phyloP scores from a whole-genome alignment of 1,140 invertebrate genomes.

The Megalonaias nervosa region DNA sequence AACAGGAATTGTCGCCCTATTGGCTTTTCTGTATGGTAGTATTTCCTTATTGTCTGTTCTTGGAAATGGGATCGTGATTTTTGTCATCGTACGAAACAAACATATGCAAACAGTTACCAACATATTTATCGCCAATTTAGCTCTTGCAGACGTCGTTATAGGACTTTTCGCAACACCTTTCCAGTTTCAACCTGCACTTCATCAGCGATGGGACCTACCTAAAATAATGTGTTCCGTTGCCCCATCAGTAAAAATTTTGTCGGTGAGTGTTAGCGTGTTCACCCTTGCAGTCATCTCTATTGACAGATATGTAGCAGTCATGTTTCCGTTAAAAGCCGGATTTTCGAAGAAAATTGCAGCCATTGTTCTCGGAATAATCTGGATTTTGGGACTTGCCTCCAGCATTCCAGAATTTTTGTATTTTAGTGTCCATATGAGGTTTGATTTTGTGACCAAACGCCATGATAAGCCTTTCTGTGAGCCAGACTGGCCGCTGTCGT shows the following conservation, averaged over 20 bases:
- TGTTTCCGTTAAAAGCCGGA: conserved; percentile 79
- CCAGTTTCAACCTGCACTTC: conserved; percentile 87
- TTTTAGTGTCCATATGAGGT: conserved; percentile 38
- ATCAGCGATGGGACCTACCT: conserved; percentile 87
- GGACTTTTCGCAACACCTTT: conserved; percentile 74
- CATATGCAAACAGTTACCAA: conserved; percentile 87
- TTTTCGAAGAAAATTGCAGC: conserved; percentile 53
- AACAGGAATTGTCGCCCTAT: conserved; percentile 79
- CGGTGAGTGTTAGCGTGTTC: conserved; percentile 87
- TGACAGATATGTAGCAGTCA: conserved; percentile 83
- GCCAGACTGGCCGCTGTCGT: conserved; percentile 38
- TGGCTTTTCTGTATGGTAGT: conserved; percentile 85
- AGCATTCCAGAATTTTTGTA: conserved; percentile 61
- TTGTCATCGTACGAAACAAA: conserved; percentile 78
- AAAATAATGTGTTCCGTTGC: conserved; percentile 87
- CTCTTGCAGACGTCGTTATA: conserved; percentile 64
- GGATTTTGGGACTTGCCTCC: conserved; percentile 54
- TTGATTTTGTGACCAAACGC: too few species aligned
- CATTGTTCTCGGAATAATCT: conserved; percentile 60
- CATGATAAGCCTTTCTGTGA: conserved; percentile 35
- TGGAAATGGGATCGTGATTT: conserved; percentile 87
- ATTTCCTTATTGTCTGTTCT: conserved; percentile 85
- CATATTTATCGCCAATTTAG: conserved; percentile 78
- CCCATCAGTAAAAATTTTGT: conserved; percentile 82
- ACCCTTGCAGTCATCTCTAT: conserved; percentile 86